Base-by-base conservation (phyloP, 2,888 invertebrate genomes). In the Coenonympha glycerion region DNA sequence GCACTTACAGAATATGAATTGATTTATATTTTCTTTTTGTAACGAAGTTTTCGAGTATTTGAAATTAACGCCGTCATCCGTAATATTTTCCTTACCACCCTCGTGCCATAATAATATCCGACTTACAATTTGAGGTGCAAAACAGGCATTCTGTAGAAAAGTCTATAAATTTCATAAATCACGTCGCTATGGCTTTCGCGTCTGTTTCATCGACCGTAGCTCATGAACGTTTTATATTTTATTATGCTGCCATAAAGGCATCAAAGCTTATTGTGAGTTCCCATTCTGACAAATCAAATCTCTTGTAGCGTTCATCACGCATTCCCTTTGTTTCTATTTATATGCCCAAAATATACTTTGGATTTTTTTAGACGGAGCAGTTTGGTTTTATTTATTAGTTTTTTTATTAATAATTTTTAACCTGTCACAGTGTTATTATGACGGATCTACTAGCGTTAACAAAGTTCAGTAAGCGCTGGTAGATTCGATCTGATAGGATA, bases 151-250 rank as follows among this genome's bases (percentile, higher is more conserved):
- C 8, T 6, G 18, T 21, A 19, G 21, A 36, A 37, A 24, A 16
- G 16, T 9, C 13, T 6, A 31, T n/a, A 9, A 8, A 30, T 51
- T n/a, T 41, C 40, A 48, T 55, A 55, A 59, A 57, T 57, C 57
- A 52, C 33, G 24, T 8, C 15, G 15, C 15, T 50, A 50, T 47
- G 53, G 52, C 50, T 57, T 42, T 57, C 50, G 42, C 52, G 51
- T 59, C 53, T 48, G 50, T 52, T 45, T 55, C 48, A 60, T 57
- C 53, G 55, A 48, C 50, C 59, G 53, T 56, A 52, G 55, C 53
- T 56, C 54, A 45, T 46, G 46, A 55, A 50, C 53, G 56, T 53
- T 49, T 49, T 47, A 56, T n/a, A n/a, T n/a, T 28, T 47, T 51
- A 58, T 53, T 40, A 49, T n/a, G 33, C 52, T 48, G 44, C 37